Conservation (phyloP, 2,888 invertebrate species). For the Falcaria lacertinaria region DNA sequence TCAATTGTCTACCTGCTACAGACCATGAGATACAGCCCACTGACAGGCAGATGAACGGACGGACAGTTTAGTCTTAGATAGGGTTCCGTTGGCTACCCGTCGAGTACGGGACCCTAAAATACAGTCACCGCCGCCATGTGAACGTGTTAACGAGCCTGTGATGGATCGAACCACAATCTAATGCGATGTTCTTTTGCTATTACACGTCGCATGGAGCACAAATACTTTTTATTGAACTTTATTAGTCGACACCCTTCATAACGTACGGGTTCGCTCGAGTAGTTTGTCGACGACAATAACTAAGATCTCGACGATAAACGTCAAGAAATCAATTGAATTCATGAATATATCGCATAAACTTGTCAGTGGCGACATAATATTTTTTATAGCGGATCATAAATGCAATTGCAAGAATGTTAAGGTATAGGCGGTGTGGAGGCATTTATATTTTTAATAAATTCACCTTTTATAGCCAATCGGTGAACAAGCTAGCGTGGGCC, state of each 20-base stretch:
- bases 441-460: slow-evolving; percentile 63
- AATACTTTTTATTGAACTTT: slow-evolving; percentile 40
- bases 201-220: slow-evolving; percentile 48
- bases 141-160: slow-evolving; percentile 72
- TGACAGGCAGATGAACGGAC: too few species aligned
- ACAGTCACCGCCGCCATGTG: slow-evolving; percentile 36
- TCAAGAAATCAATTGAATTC: slow-evolving; percentile 70
- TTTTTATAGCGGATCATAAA: slow-evolving; percentile 57
- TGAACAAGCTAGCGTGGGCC: slow-evolving; percentile 55
- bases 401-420: slow-evolving; percentile 44
- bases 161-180: slow-evolving; percentile 67
- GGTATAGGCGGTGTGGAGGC: slow-evolving; percentile 34
- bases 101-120: too few species aligned
- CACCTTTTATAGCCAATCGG: slow-evolving; percentile 55
- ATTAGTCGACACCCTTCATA: slow-evolving; percentile 37
- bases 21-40: too few species aligned
- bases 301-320: slow-evolving; percentile 46
- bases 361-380: slow-evolving; percentile 54
- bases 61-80: too few species aligned
- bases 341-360: slow-evolving; percentile 71
- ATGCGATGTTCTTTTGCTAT: slow-evolving; percentile 45
- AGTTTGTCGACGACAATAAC: slow-evolving; percentile 39
- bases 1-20: too few species aligned
- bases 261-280: slow-evolving; percentile 21
- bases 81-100: too few species aligned